Conservation (phyloP, 2,113 vertebrate genomes). For the Grallaria varia region DNA sequence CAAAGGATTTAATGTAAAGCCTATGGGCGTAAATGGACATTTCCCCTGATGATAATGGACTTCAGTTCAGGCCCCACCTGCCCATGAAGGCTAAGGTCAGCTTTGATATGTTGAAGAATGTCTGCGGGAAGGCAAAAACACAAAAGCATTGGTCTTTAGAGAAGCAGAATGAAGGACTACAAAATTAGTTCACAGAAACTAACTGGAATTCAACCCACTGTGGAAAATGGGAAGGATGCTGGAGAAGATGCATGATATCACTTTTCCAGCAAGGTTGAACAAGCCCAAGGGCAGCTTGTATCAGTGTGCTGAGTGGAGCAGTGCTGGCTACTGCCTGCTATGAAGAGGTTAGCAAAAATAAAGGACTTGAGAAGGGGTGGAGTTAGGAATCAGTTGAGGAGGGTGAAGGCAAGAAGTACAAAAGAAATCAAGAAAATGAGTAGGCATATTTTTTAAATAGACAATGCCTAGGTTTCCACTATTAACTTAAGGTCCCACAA, state of each 20-base stretch:
- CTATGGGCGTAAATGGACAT: not conserved
- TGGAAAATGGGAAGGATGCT: not conserved
- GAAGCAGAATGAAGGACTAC: not conserved
- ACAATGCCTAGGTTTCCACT: not conserved
- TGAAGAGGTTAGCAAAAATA: not conserved
- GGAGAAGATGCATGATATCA: not conserved
- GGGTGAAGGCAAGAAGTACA: not conserved
- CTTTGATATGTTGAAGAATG: conserved; percentile 9
- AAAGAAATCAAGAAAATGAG: not conserved
- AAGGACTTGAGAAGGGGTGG: not conserved
- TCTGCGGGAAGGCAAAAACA: not conserved
- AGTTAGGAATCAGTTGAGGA: not conserved
- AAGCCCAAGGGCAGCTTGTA: not conserved
- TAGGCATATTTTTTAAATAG: not conserved
- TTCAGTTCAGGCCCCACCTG: conserved; percentile 13
- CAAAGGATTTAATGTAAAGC: conserved; percentile 28
- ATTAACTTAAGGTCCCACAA: not conserved
- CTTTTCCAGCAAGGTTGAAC: not conserved
- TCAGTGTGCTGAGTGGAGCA: not conserved
- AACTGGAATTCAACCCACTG: not conserved
- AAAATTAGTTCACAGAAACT: not conserved
- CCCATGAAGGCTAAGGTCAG: not conserved
- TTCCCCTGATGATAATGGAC: conserved; percentile 31
- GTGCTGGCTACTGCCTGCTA: not conserved
- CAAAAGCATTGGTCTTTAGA: not conserved